Evolutionary conservation across 1,140 invertebrate species (phyloP).

Genomic region (Pachypeltis micranthus): DNA sequence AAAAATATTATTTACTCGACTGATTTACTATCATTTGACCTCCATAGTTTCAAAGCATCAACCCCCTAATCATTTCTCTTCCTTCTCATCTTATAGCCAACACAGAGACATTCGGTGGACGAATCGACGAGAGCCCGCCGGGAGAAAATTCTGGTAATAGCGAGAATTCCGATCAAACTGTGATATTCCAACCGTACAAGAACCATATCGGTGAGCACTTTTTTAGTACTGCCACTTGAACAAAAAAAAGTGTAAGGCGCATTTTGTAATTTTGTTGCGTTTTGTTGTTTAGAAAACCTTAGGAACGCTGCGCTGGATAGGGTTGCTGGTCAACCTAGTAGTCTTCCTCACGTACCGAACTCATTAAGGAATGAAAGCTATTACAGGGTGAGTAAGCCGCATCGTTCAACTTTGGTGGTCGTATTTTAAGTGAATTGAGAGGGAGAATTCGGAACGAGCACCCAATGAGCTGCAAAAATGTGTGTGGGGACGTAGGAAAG

Average conservation of each 20-base stretch:
- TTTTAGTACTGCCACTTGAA: no score
- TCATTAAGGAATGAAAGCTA: conserved; percentile 71
- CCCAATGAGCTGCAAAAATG: no score
- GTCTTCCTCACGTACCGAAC: conserved; percentile 30
- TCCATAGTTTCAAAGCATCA: no score
- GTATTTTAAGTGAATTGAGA: no score
- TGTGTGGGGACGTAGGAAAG: no score
- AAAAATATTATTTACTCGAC: no score
- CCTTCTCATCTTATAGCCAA: conserved; percentile 24
- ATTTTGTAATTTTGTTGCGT: no score
- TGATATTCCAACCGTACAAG: conserved; percentile 41
- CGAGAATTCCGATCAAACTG: conserved; percentile 48
- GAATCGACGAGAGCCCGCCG: conserved; percentile 17
- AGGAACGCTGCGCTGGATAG: conserved; percentile 74
- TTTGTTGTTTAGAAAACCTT: no score
- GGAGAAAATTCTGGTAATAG: conserved; percentile 39
- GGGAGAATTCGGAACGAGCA: no score
- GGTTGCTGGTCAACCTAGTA: conserved; percentile 55
- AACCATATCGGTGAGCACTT: conserved; percentile 4
- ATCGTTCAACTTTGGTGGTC: neutral
- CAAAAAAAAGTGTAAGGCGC: no score
- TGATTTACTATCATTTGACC: no score
- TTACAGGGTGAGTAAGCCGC: conserved; percentile 40
- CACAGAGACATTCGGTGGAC: conserved; percentile 28
- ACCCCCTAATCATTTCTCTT: no score